Evolutionary conservation across 1,140 invertebrate genomes (phyloP).

Genomic region (Drosophila kohkoa): DNA sequence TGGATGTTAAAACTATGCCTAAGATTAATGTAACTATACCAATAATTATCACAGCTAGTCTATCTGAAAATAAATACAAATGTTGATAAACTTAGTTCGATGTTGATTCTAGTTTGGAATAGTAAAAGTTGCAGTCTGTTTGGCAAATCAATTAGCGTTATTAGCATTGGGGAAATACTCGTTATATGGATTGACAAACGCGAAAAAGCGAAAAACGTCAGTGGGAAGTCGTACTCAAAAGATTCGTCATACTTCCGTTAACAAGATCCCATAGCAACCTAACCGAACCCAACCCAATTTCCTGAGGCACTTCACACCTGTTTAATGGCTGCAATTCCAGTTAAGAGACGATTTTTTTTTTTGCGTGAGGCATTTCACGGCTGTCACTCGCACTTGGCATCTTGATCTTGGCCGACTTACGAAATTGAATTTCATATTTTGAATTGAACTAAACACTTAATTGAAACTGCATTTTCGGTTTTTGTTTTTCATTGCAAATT

Average conservation of each 20-base stretch:
- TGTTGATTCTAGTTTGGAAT: neutral
- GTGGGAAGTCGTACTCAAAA: neutral
- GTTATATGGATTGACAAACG: neutral
- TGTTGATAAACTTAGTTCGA: neutral
- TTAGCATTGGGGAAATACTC: slow-evolving; percentile 3
- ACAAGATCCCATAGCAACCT: neutral
- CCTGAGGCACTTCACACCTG: slow-evolving; percentile 32
- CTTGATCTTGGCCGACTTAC: slow-evolving; percentile 53
- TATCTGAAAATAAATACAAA: slow-evolving; percentile 88
- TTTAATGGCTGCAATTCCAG: neutral
- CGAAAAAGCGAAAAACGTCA: slow-evolving; percentile 14
- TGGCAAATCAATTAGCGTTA: neutral
- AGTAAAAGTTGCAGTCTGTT: neutral
- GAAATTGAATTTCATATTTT: slow-evolving; percentile 12
- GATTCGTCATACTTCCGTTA: slow-evolving; percentile 32
- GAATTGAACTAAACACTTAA: slow-evolving; percentile 26
- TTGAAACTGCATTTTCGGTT: slow-evolving; percentile 32
- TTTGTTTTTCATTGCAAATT: slow-evolving; percentile 26
- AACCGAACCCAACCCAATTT: slow-evolving; percentile 8
- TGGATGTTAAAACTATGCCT: slow-evolving; percentile 92
- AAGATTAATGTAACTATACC: slow-evolving; percentile 91
- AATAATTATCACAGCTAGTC: slow-evolving; percentile 91
- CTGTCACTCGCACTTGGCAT: slow-evolving; percentile 31
- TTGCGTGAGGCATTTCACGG: slow-evolving; percentile 15
- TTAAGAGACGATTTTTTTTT: slow-evolving; percentile 6